A percentile compares a stretch with the other conserved stretches of the same genome.
Evolutionary conservation across 2,888 invertebrate species (phyloP).

Genomic region (Amphipoea oculea): DNA sequence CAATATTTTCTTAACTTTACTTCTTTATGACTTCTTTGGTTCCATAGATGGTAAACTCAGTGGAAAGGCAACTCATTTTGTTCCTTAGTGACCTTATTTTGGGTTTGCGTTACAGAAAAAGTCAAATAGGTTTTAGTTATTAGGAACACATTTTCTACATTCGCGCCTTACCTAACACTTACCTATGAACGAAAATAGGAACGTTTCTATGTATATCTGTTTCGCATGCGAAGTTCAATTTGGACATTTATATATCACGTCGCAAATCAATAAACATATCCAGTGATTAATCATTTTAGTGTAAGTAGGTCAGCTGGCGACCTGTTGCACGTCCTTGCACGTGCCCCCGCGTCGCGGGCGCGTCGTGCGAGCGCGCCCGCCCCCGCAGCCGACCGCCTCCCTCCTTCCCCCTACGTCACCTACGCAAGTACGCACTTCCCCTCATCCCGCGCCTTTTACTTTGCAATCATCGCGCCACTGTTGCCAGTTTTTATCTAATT

Average conservation of each 20-base stretch:
- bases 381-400: conserved; percentile 23
- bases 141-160: not conserved
- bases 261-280: conserved; percentile 62
- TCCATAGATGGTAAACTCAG: not conserved
- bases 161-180: not conserved
- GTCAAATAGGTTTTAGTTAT: not conserved
- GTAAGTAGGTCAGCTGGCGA: conserved; percentile 81
- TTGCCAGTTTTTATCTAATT: conserved; percentile 65
- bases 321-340: conserved; percentile 82
- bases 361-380: conserved; percentile 25
- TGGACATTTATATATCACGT: conserved; percentile 1
- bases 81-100: not conserved
- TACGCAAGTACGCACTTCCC: conserved; percentile 59
- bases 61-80: not conserved
- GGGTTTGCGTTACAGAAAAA: not conserved
- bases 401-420: conserved; percentile 45
- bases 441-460: conserved; percentile 58
- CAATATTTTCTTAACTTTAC: not conserved
- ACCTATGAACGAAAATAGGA: not conserved
- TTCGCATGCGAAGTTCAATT: not conserved
- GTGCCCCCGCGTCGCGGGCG: conserved; percentile 55
- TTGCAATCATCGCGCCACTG: conserved; percentile 63
- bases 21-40: not conserved
- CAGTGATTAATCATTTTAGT: conserved; percentile 68
- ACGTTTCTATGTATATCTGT: conserved; percentile 14